Evolutionary conservation across 2,888 invertebrate genomes (phyloP).

Genomic region (Psococerastis gibbosa): DNA sequence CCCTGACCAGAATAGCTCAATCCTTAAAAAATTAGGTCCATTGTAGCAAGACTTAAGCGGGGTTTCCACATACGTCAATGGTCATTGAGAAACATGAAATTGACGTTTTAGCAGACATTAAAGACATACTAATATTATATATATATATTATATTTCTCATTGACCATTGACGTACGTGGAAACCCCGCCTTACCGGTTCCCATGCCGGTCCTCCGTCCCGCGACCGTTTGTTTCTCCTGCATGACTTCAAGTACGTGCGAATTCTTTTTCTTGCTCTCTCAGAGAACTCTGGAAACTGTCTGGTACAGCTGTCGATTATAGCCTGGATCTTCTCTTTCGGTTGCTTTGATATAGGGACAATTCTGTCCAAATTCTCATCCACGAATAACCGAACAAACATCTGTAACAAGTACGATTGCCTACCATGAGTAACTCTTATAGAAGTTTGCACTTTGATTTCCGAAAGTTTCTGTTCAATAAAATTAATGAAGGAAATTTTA

Average conservation of each 20-base stretch:
- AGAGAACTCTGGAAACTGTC: constrained; percentile 93
- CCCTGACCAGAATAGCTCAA: constrained; percentile 6
- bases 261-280: constrained; percentile 88
- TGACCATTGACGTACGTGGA: no score
- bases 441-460: no score
- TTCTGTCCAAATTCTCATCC: constrained; percentile 89
- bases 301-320: constrained; percentile 88
- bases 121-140: no score
- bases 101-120: no score
- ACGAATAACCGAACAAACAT: constrained; percentile 96
- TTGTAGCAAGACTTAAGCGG: no score
- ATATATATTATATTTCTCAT: no score
- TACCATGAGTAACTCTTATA: no score
- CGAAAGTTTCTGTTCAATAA: no score
- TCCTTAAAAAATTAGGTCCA: constrained; percentile 17
- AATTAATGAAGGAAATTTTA: no score
- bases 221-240: constrained; percentile 82
- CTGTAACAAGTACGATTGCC: no score
- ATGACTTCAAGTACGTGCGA: constrained; percentile 87
- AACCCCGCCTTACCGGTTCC: constrained; percentile 77
- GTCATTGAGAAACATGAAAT: no score
- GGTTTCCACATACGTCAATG: no score
- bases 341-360: constrained; percentile 93
- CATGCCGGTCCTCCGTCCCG: constrained; percentile 63
- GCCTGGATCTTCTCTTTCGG: constrained; percentile 96